Evolutionary conservation across 2,113 vertebrate genomes (phyloP).

Genomic region (Nannospalax galili): DNA sequence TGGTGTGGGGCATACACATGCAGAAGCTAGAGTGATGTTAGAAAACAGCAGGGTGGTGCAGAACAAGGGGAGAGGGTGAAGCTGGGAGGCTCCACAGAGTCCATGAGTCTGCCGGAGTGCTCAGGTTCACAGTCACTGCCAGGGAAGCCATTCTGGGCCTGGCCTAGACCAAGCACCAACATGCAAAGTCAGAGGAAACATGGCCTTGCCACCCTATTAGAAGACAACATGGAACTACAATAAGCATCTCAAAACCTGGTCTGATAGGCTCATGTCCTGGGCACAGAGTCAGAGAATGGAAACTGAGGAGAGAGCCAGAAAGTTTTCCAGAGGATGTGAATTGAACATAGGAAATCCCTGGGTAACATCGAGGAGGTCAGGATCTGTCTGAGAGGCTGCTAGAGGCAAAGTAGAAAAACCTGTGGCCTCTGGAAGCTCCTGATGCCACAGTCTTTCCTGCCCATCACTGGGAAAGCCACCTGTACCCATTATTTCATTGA

Average conservation of each 20-base stretch:
- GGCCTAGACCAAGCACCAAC: neutral
- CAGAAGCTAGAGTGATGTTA: neutral
- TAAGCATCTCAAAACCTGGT: neutral
- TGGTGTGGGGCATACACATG: neutral
- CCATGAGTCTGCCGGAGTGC: rapidly evolving
- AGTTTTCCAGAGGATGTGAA: neutral
- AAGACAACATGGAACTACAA: neutral
- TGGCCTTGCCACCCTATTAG: neutral
- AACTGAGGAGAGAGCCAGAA: neutral
- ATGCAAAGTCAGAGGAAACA: neutral
- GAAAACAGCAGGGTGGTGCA: neutral
- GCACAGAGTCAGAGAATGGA: neutral
- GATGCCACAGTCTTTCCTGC: neutral
- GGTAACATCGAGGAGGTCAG: too few relatives aligned
- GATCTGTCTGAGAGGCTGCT: neutral
- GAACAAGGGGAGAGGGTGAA: neutral
- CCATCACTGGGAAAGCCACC: neutral
- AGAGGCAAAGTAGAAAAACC: neutral
- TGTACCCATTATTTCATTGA: too few relatives aligned
- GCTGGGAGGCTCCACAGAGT: neutral
- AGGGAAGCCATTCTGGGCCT: neutral
- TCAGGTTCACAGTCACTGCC: neutral
- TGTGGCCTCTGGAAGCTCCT: neutral
- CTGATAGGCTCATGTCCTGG: neutral
- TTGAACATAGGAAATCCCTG: neutral